Evolutionary conservation across 2,888 invertebrate genomes (phyloP), one percentile per base, ranked within the genome.

Genomic region (Heliconius cydno): DNA sequence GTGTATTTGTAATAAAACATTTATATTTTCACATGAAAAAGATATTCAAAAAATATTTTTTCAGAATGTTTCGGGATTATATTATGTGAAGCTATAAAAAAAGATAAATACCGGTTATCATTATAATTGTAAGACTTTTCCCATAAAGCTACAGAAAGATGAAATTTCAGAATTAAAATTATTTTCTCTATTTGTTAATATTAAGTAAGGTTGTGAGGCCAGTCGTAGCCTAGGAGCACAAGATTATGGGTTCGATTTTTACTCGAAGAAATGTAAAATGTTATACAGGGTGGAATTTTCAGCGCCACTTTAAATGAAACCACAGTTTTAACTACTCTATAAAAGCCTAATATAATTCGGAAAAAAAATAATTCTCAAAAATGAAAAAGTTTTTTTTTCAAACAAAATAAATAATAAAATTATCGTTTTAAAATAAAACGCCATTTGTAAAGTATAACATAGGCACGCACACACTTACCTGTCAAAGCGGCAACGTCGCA

Each of bases 1-100:
- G 52, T 52, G 30, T 30, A 52, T 52, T 28, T 71, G 28, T 71
- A 52, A 46, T 71, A 71, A 71, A 71, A 71, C 52, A 71, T 52
- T 46, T 71, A 52, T 19, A 52, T 1, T 28, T 19, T 41, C 19
- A 52, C 22, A 28, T 52, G 46, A 34, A 67, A 34, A 67, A 67
- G 22, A 19, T 66, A 66, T 66, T 66, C 10, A 10, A 7, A 15
- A 30, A 13, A 66, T 15, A 66, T 66, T 10, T 66, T 66, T 30
- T 66, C 28, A 2, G 28, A 30, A 30, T 15, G 2, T 28, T 66
- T 28, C 15, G 6, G 5, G 66, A 30, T 15, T 66, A 15, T 10
- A 57, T 57, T 60, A 60, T n/a, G 60, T 60, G n/a, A 60, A 60
- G n/a, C 10, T 60, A 60, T 60, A n/a, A 60, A 60, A n/a, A 60